Evolutionary conservation across 2,797 vertebrate species (phyloP).

Genomic region (Coluber constrictor): DNA sequence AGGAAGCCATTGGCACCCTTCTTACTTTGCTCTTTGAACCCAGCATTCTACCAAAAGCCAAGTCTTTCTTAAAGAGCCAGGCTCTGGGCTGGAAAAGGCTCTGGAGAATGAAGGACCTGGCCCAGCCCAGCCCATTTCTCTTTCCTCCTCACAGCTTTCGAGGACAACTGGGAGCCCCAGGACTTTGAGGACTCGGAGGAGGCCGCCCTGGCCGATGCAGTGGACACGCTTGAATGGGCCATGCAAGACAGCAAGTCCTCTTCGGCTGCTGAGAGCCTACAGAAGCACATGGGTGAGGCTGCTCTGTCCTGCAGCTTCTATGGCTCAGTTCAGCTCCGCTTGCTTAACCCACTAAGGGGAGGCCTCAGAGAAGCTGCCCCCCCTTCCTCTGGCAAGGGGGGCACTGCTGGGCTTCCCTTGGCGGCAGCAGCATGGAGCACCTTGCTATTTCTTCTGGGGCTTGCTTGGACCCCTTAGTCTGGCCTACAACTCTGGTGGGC

Average conservation of each 20-base stretch:
- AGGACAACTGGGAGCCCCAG: not conserved
- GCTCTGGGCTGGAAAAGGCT: not conserved
- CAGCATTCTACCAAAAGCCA: not conserved
- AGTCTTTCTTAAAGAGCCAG: not conserved
- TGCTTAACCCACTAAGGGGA: too few species aligned
- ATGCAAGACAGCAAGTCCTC: not conserved
- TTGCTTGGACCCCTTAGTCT: not conserved
- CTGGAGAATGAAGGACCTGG: not conserved
- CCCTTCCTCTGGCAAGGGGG: not conserved
- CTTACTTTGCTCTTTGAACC: not conserved
- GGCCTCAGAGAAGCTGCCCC: not conserved
- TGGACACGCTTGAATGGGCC: not conserved
- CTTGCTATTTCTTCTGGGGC: not conserved
- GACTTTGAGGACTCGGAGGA: slow-evolving; percentile 1
- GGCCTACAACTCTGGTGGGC: not conserved
- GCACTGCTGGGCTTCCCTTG: too few species aligned
- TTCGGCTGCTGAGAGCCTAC: slow-evolving; percentile 68
- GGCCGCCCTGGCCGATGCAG: not conserved
- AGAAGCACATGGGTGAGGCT: slow-evolving; percentile 62
- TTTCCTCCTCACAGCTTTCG: not conserved
- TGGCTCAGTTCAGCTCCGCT: not conserved
- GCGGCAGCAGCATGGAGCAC: not conserved
- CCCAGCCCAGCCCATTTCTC: not conserved
- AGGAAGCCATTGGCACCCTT: not conserved
- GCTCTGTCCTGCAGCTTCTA: not conserved